Base-by-base conservation (phyloP, 64 coral and sea anemone species). In the Exaiptasia diaphana region DNA sequence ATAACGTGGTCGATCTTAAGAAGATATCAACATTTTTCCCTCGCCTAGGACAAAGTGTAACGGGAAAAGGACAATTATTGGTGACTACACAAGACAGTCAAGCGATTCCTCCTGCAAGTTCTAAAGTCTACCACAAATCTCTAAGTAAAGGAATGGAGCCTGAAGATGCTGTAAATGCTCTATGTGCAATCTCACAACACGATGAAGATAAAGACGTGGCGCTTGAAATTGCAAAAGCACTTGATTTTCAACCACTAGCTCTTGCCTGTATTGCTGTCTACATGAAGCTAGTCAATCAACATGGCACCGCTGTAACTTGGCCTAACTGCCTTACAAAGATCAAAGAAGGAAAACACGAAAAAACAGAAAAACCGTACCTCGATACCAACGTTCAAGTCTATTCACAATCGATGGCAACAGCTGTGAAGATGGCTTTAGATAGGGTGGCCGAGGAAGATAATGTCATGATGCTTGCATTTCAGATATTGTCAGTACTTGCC, bases 201-300 rank as follows among this genome's bases (percentile, higher is more conserved):
- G 25, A 41, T 17, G 33, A 45, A 15, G 53, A 90, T 4, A 52
- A 67, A 43, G 50, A 82, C 13, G 48, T 25, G 41, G 38, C 80
- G 31, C 20, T 59, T 68, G 0, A 82, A 13, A 31, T 90, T 34
- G 75, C 74, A 11, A 41, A 79, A 38, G 46, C 64, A 45, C 85
- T 88, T 2, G 83, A 86, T 59, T 86, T 64, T 37, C 83, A 86
- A 32, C 84, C 84, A 2, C 43, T 87, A 9, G 84, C 84, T 12
- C 67, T 78, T 3, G 84, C 84, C 67, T 64, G 73, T 30, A 74
- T 74, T 32, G 84, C 84, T 39, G 31, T 87, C 42, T 87, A 87
- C 84, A 76, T 87, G 36, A 40, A 69, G n/a, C 31, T 30, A 11
- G 17, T 61, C 27, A 39, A 15, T 8, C 35, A 50, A 27, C n/a